These are phyloP conservation scores for Halocynthia aurantium DNA, from an alignment of 23 tunicate species.

Conservation along the genomic window DNA sequence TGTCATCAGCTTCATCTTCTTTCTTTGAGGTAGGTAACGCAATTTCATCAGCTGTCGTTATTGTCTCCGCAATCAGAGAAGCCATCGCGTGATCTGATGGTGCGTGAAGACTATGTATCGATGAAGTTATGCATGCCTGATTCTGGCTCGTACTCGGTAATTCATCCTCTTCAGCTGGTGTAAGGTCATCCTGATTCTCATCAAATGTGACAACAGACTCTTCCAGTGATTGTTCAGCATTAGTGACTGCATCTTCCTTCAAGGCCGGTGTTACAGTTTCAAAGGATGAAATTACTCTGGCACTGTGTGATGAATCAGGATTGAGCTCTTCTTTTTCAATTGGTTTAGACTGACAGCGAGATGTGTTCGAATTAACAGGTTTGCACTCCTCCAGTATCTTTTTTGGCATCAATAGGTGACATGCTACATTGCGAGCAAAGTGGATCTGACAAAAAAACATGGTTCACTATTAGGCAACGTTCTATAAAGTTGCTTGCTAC, in stretches of 20 bases:
- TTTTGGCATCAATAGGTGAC: constrained; percentile 15
- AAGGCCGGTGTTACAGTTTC: too few relatives aligned
- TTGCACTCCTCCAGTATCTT: neutral
- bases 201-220: neutral
- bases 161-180: neutral
- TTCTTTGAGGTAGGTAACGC: constrained; percentile 46
- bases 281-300: too few relatives aligned
- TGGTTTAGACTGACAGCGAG: too few relatives aligned
- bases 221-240: neutral
- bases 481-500: too few relatives aligned
- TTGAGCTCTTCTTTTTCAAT: too few relatives aligned
- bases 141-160: constrained; percentile 1
- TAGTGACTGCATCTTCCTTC: too few relatives aligned
- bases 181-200: neutral
- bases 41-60: constrained; percentile 56
- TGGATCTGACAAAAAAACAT: constrained; percentile 22
- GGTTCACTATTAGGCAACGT: too few relatives aligned
- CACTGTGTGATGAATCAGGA: too few relatives aligned
- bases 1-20: constrained; percentile 6
- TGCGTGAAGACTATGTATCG: neutral
- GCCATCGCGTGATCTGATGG: constrained; percentile 32
- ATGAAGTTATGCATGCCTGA: neutral
- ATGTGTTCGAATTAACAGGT: neutral
- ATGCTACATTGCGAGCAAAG: constrained; percentile 33
- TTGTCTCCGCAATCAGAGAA: constrained; percentile 63